A percentile compares a stretch with the other conserved stretches of the same genome.
Conservation (phyloP, 2,113 vertebrate genomes). For the Grantiella picta region DNA sequence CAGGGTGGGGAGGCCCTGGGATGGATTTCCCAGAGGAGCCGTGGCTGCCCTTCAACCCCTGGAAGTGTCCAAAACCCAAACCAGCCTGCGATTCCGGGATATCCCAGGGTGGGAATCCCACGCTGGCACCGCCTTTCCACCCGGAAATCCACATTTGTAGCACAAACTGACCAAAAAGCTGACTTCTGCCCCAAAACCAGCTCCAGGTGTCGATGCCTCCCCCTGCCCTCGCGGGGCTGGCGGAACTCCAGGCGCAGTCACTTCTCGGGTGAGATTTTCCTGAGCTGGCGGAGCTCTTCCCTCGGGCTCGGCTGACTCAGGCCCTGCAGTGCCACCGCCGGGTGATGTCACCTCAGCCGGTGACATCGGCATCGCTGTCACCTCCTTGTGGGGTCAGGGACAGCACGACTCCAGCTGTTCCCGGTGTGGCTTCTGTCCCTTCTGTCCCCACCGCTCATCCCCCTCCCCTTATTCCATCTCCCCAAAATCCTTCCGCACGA, state of each 20-base stretch:
- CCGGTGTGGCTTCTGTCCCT: not conserved
- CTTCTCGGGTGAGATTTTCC: not conserved
- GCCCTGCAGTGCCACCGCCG: not conserved
- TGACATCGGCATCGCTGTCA: not conserved
- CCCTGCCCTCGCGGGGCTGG: not conserved
- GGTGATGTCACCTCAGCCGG: not conserved
- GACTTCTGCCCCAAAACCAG: not conserved
- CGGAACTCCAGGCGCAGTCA: not conserved
- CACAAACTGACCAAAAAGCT: rapidly evolving
- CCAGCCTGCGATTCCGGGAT: not conserved
- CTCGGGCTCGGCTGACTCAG: not conserved
- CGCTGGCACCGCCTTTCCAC: not conserved
- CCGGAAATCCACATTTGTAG: rapidly evolving
- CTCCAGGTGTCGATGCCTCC: not conserved
- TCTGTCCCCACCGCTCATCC: no score
- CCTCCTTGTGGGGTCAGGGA: rapidly evolving
- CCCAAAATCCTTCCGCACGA: not conserved
- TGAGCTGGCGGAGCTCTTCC: not conserved
- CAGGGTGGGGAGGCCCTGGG: not conserved
- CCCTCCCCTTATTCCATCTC: not conserved
- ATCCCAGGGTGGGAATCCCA: no score
- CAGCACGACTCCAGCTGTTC: not conserved
- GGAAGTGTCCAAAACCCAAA: not conserved
- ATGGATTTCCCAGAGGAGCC: not conserved
- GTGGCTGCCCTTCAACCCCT: not conserved